Conservation (phyloP, 2,888 invertebrate genomes). For the Pristionchus japonicus region DNA sequence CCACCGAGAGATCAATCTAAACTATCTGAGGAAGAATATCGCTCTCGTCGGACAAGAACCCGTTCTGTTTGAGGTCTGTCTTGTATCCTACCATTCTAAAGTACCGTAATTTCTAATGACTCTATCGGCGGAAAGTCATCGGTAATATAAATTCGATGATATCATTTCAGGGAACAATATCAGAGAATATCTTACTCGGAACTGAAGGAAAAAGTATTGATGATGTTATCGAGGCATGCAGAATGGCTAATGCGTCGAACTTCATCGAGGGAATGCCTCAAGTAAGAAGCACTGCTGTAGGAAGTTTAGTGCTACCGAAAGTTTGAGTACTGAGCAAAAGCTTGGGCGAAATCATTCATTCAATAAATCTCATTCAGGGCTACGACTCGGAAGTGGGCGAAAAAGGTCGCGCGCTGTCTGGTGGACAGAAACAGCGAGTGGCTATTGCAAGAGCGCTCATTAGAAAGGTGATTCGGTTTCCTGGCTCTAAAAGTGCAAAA, state of each 20-base stretch:
- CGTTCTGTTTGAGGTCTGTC: slow-evolving; percentile 52
- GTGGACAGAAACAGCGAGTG: slow-evolving; percentile 51
- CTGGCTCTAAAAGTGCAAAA: neutral
- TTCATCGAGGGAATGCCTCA: slow-evolving; percentile 50
- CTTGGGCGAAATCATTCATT: too few relatives aligned
- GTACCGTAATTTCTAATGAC: too few relatives aligned
- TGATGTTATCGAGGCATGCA: slow-evolving; percentile 48
- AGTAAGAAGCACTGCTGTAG: too few relatives aligned
- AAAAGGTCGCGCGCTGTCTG: slow-evolving; percentile 46
- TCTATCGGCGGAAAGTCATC: too few relatives aligned
- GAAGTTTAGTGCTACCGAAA: too few relatives aligned
- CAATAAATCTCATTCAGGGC: too few relatives aligned
- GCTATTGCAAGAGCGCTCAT: slow-evolving; percentile 52
- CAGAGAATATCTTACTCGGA: slow-evolving; percentile 2
- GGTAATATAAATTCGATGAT: too few relatives aligned
- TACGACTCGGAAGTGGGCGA: slow-evolving; percentile 52
- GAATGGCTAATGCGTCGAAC: slow-evolving; percentile 48
- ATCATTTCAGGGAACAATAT: neutral
- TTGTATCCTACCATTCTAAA: too few relatives aligned
- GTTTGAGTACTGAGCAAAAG: too few relatives aligned
- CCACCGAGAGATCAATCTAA: neutral
- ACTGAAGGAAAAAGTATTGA: neutral
- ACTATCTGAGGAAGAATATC: slow-evolving; percentile 58
- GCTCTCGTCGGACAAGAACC: slow-evolving; percentile 67
- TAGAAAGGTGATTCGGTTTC: slow-evolving; percentile 37